Conservation (phyloP, 2,888 invertebrate genomes). For the Sinodicranocentrus sp. region DNA sequence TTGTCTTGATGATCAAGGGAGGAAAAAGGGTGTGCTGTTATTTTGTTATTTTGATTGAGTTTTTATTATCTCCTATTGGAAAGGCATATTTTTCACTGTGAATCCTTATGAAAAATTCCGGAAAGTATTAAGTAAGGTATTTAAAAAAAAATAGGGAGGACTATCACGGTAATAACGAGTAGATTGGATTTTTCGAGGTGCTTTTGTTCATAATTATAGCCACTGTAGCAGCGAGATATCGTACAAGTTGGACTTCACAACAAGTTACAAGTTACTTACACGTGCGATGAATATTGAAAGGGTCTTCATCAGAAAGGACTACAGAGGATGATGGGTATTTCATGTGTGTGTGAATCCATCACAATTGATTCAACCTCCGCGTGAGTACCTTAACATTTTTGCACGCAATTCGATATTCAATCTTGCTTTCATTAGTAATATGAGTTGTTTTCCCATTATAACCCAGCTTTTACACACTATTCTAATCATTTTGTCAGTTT, state of each 20-base stretch:
- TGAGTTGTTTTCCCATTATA: neutral
- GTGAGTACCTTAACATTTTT: neutral
- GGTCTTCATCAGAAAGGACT: neutral
- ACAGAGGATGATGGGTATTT: neutral
- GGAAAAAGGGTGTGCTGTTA: constrained; percentile 42
- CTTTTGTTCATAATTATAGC: too few species aligned
- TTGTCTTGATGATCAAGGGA: neutral
- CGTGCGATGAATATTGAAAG: constrained; percentile 60
- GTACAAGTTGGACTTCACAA: neutral
- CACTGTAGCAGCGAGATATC: too few species aligned
- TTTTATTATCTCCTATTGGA: constrained; percentile 35
- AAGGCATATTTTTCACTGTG: neutral
- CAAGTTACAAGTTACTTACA: constrained; percentile 37
- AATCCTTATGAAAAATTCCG: constrained; percentile 42
- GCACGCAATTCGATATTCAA: constrained; percentile 24
- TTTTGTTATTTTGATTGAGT: constrained; percentile 56
- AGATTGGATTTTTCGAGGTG: too few species aligned
- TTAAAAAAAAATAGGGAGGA: too few species aligned
- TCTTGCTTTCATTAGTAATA: neutral
- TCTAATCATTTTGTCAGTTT: constrained; percentile 38
- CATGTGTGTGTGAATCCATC: neutral
- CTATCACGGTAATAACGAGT: too few species aligned
- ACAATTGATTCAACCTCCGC: too few species aligned
- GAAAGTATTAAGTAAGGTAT: constrained; percentile 32
- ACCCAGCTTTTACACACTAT: neutral